A percentile compares a stretch with the other conserved stretches of the same genome.
Conservation (phyloP, 1,140 invertebrate species). For the Apis florea region DNA sequence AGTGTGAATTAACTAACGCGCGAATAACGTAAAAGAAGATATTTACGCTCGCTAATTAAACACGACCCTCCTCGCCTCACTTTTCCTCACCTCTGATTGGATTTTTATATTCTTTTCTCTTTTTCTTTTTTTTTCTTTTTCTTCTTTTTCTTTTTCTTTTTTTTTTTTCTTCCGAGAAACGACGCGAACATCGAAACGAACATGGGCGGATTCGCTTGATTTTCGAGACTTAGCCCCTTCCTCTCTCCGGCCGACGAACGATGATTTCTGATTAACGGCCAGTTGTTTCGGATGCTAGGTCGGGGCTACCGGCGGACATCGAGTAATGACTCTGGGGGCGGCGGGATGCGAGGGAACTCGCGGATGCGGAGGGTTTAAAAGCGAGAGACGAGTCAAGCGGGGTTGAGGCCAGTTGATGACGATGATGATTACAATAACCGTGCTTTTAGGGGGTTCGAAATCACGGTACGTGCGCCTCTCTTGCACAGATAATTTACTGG, state of each 20-base stretch:
- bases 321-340: conserved; percentile 80
- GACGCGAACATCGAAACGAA: background rate
- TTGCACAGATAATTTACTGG: conserved; percentile 31
- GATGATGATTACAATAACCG: conserved; percentile 75
- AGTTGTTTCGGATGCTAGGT: conserved; percentile 78
- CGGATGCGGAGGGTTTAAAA: conserved; percentile 57
- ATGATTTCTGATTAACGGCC: conserved; percentile 81
- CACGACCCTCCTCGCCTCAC: too few relatives aligned
- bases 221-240: conserved; percentile 59
- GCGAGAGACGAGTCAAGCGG: conserved; percentile 50
- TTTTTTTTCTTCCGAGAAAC: background rate
- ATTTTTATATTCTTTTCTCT: too few relatives aligned
- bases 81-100: too few relatives aligned
- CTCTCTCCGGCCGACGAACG: conserved; percentile 62
- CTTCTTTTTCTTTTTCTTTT: too few relatives aligned
- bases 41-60: background rate
- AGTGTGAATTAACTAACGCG: background rate
- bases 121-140: too few relatives aligned
- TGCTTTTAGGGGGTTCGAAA: conserved; percentile 72
- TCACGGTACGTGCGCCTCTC: conserved; percentile 55
- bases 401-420: conserved; percentile 66
- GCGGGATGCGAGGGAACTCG: conserved; percentile 69
- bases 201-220: conserved; percentile 52
- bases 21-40: background rate
- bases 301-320: conserved; percentile 77